Conservation (phyloP, 2,888 invertebrate species). For the Gari tellinella region DNA sequence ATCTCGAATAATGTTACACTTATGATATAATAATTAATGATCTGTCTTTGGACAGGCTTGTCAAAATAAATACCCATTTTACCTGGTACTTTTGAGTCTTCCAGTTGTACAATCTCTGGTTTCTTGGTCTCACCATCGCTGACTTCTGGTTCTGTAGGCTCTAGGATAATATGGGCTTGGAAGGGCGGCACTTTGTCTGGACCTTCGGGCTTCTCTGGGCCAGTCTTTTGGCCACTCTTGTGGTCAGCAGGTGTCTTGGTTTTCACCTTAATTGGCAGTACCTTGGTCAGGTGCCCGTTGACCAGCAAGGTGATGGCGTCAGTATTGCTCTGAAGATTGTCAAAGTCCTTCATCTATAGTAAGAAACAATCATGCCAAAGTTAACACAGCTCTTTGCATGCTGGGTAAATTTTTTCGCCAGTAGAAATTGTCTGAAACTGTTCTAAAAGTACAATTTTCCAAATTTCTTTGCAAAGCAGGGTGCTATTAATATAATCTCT, state of each 20-base stretch:
- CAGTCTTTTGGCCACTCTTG: too few relatives aligned
- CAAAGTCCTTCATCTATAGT: slow-evolving; percentile 7
- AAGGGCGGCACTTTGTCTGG: slow-evolving; percentile 31
- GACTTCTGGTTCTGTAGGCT: neutral
- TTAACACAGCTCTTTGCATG: too few relatives aligned
- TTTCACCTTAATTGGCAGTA: slow-evolving; percentile 26
- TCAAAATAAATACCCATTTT: too few relatives aligned
- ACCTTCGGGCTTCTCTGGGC: neutral
- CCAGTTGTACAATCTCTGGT: slow-evolving; percentile 22
- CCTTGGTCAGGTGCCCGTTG: slow-evolving; percentile 48
- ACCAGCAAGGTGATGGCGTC: slow-evolving; percentile 43
- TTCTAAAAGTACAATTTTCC: too few relatives aligned
- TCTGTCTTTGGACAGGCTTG: too few relatives aligned
- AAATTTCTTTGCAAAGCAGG: too few relatives aligned
- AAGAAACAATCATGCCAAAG: neutral
- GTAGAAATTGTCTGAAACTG: too few relatives aligned
- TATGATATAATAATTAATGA: too few relatives aligned
- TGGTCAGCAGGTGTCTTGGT: neutral
- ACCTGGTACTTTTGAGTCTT: neutral
- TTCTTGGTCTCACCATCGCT: neutral
- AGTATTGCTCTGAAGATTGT: slow-evolving; percentile 1
- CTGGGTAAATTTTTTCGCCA: too few relatives aligned
- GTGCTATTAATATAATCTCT: too few relatives aligned
- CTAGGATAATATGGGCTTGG: slow-evolving; percentile 28
- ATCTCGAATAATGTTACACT: too few relatives aligned